These are phyloP conservation scores for Paracentrotus lividus DNA, from an alignment of 53 echinoderm and acorn worm species.

Conservation along the genomic window DNA sequence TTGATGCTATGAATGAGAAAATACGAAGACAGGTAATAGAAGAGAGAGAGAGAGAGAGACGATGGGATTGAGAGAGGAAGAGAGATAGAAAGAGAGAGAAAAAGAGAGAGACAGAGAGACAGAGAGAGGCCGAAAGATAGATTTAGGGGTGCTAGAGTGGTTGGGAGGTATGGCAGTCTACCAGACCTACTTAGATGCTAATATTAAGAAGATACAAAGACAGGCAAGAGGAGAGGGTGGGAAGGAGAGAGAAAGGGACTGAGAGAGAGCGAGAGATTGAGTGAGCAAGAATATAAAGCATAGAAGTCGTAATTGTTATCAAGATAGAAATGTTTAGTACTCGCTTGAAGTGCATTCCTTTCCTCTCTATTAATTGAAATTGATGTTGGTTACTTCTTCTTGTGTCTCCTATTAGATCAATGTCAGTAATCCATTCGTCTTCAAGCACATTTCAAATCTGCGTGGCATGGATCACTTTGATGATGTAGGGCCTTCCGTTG, in stretches of 20 bases:
- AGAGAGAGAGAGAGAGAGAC: neutral
- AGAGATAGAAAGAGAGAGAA: neutral
- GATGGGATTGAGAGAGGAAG: neutral
- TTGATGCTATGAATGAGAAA: conserved; percentile 99
- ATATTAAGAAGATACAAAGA: conserved; percentile 94
- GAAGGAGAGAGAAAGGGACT: no score
- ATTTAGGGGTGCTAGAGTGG: no score
- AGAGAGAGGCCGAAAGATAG: no score
- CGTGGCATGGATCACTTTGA: conserved; percentile 98
- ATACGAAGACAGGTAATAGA: conserved; percentile 91
- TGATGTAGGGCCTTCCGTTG: conserved; percentile 94
- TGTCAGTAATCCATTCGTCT: conserved; percentile 96
- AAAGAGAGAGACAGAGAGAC: no score
- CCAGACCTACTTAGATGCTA: conserved; percentile 95
- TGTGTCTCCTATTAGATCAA: conserved; percentile 81
- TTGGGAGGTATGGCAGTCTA: conserved; percentile 89
- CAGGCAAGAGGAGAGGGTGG: conserved; percentile 75
- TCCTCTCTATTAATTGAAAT: no score
- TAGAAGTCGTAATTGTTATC: no score
- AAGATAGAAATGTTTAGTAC: no score
- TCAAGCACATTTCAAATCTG: conserved; percentile 99
- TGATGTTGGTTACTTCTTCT: neutral
- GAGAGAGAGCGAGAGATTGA: neutral
- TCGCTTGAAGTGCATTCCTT: neutral
- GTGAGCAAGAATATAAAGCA: neutral